Evolutionary conservation across 2,797 vertebrate species (phyloP), one percentile per base, ranked within the genome.

Genomic region (Xenops minutus): DNA sequence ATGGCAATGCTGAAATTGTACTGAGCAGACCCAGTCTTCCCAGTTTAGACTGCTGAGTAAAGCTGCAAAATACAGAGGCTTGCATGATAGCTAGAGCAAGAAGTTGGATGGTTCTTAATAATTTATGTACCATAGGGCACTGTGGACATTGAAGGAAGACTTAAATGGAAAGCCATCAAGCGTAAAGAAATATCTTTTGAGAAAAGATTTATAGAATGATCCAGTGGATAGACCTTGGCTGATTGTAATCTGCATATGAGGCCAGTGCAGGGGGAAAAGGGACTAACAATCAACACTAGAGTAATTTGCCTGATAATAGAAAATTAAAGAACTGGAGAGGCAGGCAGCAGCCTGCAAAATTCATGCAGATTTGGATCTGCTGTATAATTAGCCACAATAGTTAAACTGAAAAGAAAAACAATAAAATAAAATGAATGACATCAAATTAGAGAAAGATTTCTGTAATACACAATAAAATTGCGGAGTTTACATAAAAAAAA

Each of bases 301-400:
- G 92, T 95, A 94, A 97, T 95, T 97, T 96, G 63, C 92, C 91
- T 97, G 93, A 97, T 97, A 98, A 97, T 89, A 95, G 96, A 93
- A 97, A 98, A 97, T 97, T 97, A 97, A 96, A 95, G 89, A 93
- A 96, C 73, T 87, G 76, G 76, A 96, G 44, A 93, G 56, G 56
- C 78, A 96, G 72, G 44, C 77, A 96, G 93, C 56, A 87, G 87
- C 79, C 93, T 97, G 92, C 80, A 97, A 97, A 97, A 96, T 89
- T 97, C 96, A 97, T 96, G 90, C 95, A 94, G 87, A 97, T 97
- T 97, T 80, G 83, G 92, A 96, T 97, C 94, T 97, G 75, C 73
- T 96, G 69, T 86, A 91, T 97, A 97, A 97, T 97, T 98, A 98
- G 80, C 58, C 68, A 90, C 74, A 94, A 93, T 59, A 94, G 77